These are phyloP conservation scores for Notoglanidium macrostoma DNA, from an alignment of 2,797 vertebrate genomes.

Conservation along the genomic window DNA sequence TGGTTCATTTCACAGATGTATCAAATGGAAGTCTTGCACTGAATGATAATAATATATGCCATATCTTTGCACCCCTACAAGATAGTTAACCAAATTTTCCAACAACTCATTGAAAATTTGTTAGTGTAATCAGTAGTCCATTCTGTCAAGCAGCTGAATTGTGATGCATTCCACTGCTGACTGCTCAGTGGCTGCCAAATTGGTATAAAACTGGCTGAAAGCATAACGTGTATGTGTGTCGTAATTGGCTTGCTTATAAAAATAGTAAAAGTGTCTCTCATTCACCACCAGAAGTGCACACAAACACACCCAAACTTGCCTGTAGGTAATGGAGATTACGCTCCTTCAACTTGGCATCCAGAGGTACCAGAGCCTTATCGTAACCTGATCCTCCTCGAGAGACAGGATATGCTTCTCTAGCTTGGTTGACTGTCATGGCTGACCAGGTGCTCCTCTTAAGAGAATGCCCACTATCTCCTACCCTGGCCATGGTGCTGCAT, in stretches of 20 bases:
- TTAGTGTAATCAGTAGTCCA: neutral
- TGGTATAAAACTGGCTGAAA: neutral
- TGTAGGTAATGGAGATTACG: constrained; percentile 94
- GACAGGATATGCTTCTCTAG: constrained; percentile 90
- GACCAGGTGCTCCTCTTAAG: constrained; percentile 98
- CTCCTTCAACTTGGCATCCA: constrained; percentile 89
- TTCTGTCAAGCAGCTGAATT: neutral
- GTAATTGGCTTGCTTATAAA: neutral
- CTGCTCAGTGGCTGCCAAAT: constrained; percentile 1
- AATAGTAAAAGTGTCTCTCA: neutral
- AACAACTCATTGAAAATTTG: neutral
- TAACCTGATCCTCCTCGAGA: constrained; percentile 72
- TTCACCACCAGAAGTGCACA: neutral
- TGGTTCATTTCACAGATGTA: neutral
- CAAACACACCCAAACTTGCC: constrained; percentile 72
- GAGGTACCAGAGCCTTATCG: constrained; percentile 89
- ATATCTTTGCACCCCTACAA: neutral
- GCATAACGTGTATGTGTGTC: neutral
- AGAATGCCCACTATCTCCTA: constrained; percentile 87
- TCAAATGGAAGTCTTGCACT: neutral
- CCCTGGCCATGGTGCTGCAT: constrained; percentile 91
- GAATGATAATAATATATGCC: neutral
- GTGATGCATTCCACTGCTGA: neutral
- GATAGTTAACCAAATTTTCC: neutral
- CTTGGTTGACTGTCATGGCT: constrained; percentile 97